A percentile compares a stretch with the other conserved stretches of the same genome.
Evolutionary conservation across 1,140 invertebrate species (phyloP).

Genomic region (Musca domestica): DNA sequence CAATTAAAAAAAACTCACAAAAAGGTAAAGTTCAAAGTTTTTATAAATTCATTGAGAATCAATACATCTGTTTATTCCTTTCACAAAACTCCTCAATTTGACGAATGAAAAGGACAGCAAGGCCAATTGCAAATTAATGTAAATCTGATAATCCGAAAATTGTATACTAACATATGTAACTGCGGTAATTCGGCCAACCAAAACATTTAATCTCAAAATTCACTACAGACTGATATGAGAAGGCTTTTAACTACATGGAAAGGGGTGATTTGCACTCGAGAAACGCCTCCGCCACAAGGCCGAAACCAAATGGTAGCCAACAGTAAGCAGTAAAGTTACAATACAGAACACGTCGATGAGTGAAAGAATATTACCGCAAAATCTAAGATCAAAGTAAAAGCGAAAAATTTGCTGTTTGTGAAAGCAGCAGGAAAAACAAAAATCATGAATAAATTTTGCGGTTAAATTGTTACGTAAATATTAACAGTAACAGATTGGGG

Average conservation of each 20-base stretch:
- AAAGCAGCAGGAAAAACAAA: constrained; percentile 40
- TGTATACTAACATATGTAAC: constrained; percentile 36
- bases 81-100: not conserved
- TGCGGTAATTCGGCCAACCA: constrained; percentile 20
- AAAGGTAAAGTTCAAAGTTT: too few relatives aligned
- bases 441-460: constrained; percentile 53
- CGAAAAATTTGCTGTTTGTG: not conserved
- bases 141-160: constrained; percentile 53
- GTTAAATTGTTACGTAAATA: constrained; percentile 53
- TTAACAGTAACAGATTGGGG: constrained; percentile 30
- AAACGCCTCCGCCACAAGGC: not conserved
- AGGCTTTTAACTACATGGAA: not conserved
- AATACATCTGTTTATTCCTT: not conserved
- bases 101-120: not conserved
- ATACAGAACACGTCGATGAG: not conserved
- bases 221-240: not conserved
- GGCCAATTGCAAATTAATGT: constrained; percentile 23
- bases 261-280: constrained; percentile 8
- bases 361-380: not conserved
- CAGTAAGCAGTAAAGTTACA: not conserved
- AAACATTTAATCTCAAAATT: constrained; percentile 1
- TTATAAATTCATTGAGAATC: not conserved
- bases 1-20: too few relatives aligned
- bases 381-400: constrained; percentile 17
- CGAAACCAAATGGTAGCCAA: constrained; percentile 12